Evolutionary conservation across 2,113 vertebrate species (phyloP).

Genomic region (Fulmarus glacialis): DNA sequence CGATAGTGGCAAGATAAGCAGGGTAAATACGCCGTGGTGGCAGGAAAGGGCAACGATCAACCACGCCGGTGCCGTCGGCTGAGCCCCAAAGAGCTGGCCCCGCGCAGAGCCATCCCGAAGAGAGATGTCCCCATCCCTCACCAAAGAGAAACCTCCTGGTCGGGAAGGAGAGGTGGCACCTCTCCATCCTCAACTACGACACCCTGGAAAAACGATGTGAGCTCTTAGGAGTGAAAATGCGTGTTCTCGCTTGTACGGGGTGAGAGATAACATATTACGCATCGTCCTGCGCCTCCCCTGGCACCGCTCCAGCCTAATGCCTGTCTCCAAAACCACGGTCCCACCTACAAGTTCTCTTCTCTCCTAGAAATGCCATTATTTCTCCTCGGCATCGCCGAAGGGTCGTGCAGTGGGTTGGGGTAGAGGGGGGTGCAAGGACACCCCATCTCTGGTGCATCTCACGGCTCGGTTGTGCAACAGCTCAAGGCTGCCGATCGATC

Average conservation of each 20-base stretch:
- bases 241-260: neutral
- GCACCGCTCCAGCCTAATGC: neutral
- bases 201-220: neutral
- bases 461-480: neutral
- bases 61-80: neutral
- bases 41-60: conserved; percentile 33
- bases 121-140: neutral
- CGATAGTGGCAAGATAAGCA: conserved; percentile 5
- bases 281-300: neutral
- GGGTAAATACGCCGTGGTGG: neutral
- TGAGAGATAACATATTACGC: neutral
- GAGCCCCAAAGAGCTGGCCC: neutral
- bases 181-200: accelerated
- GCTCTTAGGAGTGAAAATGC: neutral
- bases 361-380: neutral
- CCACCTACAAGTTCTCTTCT: neutral
- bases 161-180: neutral
- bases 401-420: accelerated
- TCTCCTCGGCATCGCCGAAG: accelerated
- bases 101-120: accelerated
- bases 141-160: neutral
- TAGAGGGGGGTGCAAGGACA: neutral
- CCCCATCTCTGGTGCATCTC: neutral
- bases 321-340: neutral
- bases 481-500: neutral